These are phyloP conservation scores for Seira ritae DNA, from an alignment of 2,888 invertebrate genomes.

Conservation along the genomic window DNA sequence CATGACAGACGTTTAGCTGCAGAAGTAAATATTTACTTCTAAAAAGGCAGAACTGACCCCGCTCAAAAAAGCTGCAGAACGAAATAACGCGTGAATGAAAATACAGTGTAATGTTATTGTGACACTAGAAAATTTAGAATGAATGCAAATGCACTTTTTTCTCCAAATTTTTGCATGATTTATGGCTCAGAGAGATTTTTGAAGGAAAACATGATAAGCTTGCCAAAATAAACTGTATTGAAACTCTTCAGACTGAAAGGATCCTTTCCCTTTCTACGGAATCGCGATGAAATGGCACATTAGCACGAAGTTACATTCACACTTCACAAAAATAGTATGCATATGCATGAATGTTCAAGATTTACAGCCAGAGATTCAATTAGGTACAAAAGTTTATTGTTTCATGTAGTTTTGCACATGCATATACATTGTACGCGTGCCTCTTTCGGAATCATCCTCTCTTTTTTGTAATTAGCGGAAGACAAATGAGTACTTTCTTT, in stretches of 20 bases:
- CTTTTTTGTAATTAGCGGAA: slow-evolving; percentile 8
- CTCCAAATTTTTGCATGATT: slow-evolving; percentile 28
- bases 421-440: background rate
- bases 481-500: background rate
- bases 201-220: slow-evolving; percentile 17
- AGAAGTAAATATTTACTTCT: background rate
- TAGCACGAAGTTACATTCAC: background rate
- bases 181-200: slow-evolving; percentile 7
- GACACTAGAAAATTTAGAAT: no score
- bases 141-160: background rate
- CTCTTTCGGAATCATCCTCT: background rate
- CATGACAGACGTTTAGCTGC: background rate
- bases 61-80: slow-evolving; percentile 37
- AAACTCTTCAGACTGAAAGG: background rate
- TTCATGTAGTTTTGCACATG: no score
- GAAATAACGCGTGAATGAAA: background rate
- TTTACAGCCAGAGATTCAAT: background rate
- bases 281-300: background rate
- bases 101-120: no score
- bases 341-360: background rate
- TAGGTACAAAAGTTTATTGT: background rate
- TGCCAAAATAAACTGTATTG: slow-evolving; percentile 44
- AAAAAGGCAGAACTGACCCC: slow-evolving; percentile 54
- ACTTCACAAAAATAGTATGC: background rate
- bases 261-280: slow-evolving; percentile 28